Percentiles rank a stretch among this genome's conserved stretches.
Conservation (phyloP, 2,888 invertebrate species). For the Eledone cirrhosa region DNA sequence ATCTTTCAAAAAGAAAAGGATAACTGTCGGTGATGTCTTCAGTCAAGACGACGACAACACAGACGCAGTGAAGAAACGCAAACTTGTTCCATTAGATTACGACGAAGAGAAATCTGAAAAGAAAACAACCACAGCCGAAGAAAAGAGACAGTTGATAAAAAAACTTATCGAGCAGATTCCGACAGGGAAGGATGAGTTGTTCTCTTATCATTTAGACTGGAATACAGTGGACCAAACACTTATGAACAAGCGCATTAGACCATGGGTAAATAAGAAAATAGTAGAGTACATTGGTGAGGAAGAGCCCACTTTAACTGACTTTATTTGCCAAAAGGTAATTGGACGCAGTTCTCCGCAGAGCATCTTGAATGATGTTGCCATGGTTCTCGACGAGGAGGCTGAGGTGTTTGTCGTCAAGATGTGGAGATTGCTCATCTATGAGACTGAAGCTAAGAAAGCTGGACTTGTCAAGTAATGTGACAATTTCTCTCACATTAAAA, state of each 20-base stretch:
- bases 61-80: slow-evolving; percentile 76
- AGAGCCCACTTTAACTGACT: slow-evolving; percentile 97
- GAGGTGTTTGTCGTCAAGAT: slow-evolving; percentile 99
- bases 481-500: not conserved
- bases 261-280: slow-evolving; percentile 99
- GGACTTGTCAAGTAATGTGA: slow-evolving; percentile 77
- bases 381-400: slow-evolving; percentile 99
- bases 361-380: slow-evolving; percentile 97
- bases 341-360: slow-evolving; percentile 91
- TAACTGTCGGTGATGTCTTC: slow-evolving; percentile 85
- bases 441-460: slow-evolving; percentile 97
- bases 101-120: slow-evolving; percentile 56
- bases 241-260: slow-evolving; percentile 96
- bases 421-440: slow-evolving; percentile 99
- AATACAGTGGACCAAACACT: slow-evolving; percentile 80
- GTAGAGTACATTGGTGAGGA: slow-evolving; percentile 99
- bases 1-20: slow-evolving; percentile 73
- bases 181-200: slow-evolving; percentile 94
- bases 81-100: slow-evolving; percentile 70
- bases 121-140: slow-evolving; percentile 73
- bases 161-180: slow-evolving; percentile 98
- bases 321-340: slow-evolving; percentile 97
- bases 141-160: slow-evolving; percentile 95
- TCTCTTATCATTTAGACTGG: slow-evolving; percentile 94
- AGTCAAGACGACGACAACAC: slow-evolving; percentile 75